Conservation (phyloP, 2,888 invertebrate species). For the Cyclophora albipunctata region DNA sequence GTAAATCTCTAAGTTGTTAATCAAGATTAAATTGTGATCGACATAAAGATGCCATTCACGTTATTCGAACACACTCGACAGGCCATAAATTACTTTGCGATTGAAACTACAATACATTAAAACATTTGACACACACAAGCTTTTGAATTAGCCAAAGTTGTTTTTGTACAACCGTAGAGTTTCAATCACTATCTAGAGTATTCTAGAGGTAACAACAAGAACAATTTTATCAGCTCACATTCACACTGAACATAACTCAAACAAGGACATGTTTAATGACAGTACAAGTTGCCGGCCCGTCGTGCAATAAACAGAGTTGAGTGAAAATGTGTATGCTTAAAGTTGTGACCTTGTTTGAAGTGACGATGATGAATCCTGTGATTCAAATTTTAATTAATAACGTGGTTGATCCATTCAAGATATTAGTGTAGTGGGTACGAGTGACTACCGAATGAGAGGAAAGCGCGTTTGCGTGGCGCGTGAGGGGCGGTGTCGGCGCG, state of each 20-base stretch:
- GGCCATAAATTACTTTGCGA: too few species aligned
- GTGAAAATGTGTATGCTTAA: slow-evolving; percentile 3
- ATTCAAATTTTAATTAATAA: slow-evolving; percentile 14
- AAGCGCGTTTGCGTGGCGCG: slow-evolving; percentile 36
- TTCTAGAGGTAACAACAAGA: slow-evolving; percentile 13
- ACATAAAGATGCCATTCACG: too few species aligned
- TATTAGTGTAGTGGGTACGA: slow-evolving; percentile 16
- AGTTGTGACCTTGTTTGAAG: slow-evolving; percentile 1
- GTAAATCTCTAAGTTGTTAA: too few species aligned
- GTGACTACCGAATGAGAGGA: slow-evolving; percentile 3
- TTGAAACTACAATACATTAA: too few species aligned
- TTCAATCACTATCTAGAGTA: too few species aligned
- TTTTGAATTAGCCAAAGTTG: too few species aligned
- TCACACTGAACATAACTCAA: slow-evolving; percentile 17
- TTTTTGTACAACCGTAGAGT: too few species aligned
- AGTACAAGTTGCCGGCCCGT: slow-evolving; percentile 9
- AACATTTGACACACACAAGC: too few species aligned
- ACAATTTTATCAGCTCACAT: slow-evolving; percentile 16
- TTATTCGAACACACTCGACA: too few species aligned
- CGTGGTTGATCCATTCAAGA: slow-evolving; percentile 9
- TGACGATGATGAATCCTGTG: slow-evolving; percentile 2
- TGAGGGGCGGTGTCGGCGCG: slow-evolving; percentile 24
- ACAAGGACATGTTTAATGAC: slow-evolving; percentile 18
- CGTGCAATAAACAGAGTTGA: slow-evolving; percentile 11
- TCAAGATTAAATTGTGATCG: too few species aligned